Conservation (phyloP, 1,140 invertebrate species). For the Nasonia longicornis region DNA sequence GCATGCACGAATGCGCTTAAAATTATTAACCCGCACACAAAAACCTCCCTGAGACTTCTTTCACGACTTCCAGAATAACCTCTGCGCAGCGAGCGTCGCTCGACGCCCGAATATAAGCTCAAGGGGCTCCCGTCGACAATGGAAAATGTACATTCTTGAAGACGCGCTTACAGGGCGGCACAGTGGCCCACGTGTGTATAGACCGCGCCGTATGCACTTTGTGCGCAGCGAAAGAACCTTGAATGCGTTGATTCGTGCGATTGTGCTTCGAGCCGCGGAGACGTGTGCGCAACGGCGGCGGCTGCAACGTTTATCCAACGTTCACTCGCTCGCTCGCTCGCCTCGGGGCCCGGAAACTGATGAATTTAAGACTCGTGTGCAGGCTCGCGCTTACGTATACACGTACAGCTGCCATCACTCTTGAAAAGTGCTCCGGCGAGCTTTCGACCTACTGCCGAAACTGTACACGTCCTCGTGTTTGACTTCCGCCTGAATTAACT, state of each 20-base stretch:
- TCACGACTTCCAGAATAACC: neutral
- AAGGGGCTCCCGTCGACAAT: neutral
- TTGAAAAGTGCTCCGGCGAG: neutral
- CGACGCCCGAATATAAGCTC: neutral
- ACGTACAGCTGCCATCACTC: neutral
- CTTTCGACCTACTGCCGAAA: neutral
- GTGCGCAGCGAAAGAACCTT: neutral
- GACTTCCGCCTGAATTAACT: constrained; percentile 64
- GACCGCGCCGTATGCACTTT: neutral
- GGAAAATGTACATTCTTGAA: neutral
- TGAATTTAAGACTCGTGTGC: constrained; percentile 54
- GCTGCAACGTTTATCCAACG: neutral
- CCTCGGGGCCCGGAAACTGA: constrained; percentile 46
- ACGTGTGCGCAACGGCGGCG: too few relatives aligned
- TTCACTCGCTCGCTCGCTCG: neutral
- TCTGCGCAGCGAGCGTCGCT: neutral
- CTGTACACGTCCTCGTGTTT: constrained; percentile 55
- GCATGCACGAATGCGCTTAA: too few relatives aligned
- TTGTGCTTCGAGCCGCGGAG: neutral
- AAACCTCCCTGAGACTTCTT: neutral
- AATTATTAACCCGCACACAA: too few relatives aligned
- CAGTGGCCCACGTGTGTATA: neutral
- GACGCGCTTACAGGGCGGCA: neutral
- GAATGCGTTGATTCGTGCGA: constrained; percentile 13
- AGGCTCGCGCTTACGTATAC: neutral